These are phyloP conservation scores for Zaprionus ghesquierei DNA, from an alignment of 1,140 invertebrate genomes.

Conservation along the genomic window DNA sequence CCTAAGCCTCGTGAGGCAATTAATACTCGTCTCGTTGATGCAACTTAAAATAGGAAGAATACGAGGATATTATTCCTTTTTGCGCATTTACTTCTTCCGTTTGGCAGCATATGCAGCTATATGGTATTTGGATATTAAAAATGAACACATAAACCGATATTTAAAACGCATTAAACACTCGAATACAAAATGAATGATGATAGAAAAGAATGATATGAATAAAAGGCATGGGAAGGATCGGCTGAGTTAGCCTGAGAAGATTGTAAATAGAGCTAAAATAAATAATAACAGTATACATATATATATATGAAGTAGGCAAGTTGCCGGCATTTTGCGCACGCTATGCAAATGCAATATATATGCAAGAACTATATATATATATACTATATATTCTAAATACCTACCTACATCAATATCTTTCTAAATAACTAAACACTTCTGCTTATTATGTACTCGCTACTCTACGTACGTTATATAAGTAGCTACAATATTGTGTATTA, in stretches of 20 bases:
- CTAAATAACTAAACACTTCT: conserved; percentile 18
- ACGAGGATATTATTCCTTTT: conserved; percentile 15
- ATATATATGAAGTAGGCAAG: conserved; percentile 9
- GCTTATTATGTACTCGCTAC: conserved; percentile 23
- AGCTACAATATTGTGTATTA: conserved; percentile 38
- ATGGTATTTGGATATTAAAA: conserved; percentile 39
- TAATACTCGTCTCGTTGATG: conserved; percentile 35
- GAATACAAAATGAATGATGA: conserved; percentile 35
- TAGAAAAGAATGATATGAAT: not conserved
- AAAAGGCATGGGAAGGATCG: conserved; percentile 1
- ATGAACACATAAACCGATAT: conserved; percentile 22
- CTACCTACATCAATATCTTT: conserved; percentile 19
- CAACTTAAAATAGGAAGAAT: not conserved
- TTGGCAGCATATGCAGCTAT: not conserved
- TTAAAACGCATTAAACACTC: conserved; percentile 27
- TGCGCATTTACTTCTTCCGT: not conserved
- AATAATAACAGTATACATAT: not conserved
- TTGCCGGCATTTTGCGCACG: conserved; percentile 30
- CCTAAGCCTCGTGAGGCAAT: conserved; percentile 36
- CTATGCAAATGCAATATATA: conserved; percentile 46
- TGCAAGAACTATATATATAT: conserved; percentile 25
- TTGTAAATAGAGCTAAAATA: conserved; percentile 36
- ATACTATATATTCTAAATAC: conserved; percentile 35
- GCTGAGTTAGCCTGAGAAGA: not conserved
- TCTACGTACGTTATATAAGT: conserved; percentile 7